Evolutionary conservation across 1,140 invertebrate species (phyloP).

Genomic region (Lucilia cuprina): DNA sequence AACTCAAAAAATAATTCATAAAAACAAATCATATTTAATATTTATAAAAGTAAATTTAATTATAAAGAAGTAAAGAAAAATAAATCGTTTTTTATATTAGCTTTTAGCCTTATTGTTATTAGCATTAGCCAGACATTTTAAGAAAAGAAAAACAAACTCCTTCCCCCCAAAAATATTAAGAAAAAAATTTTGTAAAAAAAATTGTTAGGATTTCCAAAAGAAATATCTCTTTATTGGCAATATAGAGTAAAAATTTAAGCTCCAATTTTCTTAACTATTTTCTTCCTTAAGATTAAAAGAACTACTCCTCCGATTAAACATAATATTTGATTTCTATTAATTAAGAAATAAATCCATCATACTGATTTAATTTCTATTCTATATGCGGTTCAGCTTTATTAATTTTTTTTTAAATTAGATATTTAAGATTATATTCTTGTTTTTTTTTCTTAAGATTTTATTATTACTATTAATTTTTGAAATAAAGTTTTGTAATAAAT

Average conservation of each 20-base stretch:
- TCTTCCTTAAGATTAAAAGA: background rate
- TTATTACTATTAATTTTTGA: background rate
- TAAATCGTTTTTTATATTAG: constrained; percentile 20
- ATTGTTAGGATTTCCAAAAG: background rate
- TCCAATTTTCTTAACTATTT: background rate
- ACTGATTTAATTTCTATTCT: constrained; percentile 63
- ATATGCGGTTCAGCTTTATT: constrained; percentile 64
- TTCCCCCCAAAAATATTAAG: no score
- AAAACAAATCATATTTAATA: constrained; percentile 15
- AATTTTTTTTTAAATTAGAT: constrained; percentile 43
- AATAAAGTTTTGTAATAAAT: background rate
- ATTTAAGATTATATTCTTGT: background rate
- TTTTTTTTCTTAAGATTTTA: constrained; percentile 13
- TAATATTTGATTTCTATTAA: background rate
- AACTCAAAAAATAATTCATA: background rate
- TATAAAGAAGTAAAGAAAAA: background rate
- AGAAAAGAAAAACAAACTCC: no score
- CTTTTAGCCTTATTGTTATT: constrained; percentile 32
- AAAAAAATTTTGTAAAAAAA: no score
- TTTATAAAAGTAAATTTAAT: background rate
- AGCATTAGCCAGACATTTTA: constrained; percentile 19
- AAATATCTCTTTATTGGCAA: background rate
- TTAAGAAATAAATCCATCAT: constrained; percentile 52
- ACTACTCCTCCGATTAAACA: background rate
- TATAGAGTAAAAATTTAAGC: background rate